phyloP scores from a whole-genome alignment of 2,797 vertebrate genomes.

The Microctenopoma lineatum region DNA sequence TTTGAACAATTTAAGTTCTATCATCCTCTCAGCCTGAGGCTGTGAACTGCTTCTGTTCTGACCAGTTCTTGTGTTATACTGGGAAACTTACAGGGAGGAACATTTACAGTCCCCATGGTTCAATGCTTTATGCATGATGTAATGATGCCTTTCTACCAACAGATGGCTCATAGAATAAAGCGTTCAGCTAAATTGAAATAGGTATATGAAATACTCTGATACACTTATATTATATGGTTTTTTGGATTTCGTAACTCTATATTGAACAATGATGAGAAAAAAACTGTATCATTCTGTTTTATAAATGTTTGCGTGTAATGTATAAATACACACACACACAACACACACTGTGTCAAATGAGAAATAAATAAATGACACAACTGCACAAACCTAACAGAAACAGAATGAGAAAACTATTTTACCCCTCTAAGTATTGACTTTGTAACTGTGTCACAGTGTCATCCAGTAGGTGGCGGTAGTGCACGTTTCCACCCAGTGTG shows the following conservation, averaged over 20 bases:
- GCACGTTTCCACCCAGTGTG: background rate
- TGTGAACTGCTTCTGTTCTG: constrained; percentile 2
- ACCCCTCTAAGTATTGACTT: background rate
- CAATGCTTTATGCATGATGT: background rate
- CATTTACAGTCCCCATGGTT: background rate
- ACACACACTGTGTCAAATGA: no score
- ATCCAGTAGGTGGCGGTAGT: constrained; percentile 31
- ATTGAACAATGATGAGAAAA: background rate
- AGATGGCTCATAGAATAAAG: constrained; percentile 1
- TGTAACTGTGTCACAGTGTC: background rate
- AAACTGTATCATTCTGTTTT: background rate
- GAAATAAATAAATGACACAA: no score
- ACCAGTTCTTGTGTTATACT: background rate
- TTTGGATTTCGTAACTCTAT: background rate
- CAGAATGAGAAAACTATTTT: no score
- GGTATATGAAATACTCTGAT: background rate
- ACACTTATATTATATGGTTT: background rate
- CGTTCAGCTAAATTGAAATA: constrained; percentile 5
- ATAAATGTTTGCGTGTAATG: no score
- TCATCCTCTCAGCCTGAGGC: constrained; percentile 4
- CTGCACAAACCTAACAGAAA: no score
- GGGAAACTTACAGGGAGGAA: background rate
- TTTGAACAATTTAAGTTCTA: background rate
- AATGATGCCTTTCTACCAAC: constrained; percentile 22
- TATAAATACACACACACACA: no score